phyloP scores from a whole-genome alignment of 1,140 invertebrate genomes.

The Drosophila neocordata region DNA sequence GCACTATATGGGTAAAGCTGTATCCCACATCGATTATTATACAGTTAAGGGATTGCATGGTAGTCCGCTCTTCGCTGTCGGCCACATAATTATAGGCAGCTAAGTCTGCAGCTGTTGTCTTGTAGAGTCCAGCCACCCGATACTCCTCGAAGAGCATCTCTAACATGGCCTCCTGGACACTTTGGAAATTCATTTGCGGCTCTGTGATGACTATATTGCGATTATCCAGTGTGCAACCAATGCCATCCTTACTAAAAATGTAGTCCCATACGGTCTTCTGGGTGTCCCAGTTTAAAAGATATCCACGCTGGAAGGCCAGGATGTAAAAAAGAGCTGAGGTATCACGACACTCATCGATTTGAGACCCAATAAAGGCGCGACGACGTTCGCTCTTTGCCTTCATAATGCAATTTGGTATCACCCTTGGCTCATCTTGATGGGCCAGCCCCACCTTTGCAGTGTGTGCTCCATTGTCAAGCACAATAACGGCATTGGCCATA shows the following conservation, averaged over 20 bases:
- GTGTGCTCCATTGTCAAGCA: constrained; percentile 95
- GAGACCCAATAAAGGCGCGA: constrained; percentile 95
- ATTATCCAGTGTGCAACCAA: constrained; percentile 90
- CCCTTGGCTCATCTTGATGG: constrained; percentile 86
- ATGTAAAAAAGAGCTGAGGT: constrained; percentile 97
- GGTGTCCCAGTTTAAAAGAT: constrained; percentile 97
- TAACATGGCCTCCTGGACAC: constrained; percentile 95
- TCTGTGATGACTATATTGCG: constrained; percentile 95
- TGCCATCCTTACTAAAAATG: constrained; percentile 94
- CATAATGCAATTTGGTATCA: constrained; percentile 97
- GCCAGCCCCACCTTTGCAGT: constrained; percentile 92
- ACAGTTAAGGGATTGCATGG: constrained; percentile 86
- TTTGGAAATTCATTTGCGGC: constrained; percentile 96
- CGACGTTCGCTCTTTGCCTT: constrained; percentile 98
- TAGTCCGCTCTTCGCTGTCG: constrained; percentile 71
- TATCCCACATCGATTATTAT: constrained; percentile 97
- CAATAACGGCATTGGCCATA: constrained; percentile 58
- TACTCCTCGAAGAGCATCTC: constrained; percentile 99
- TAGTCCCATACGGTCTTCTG: constrained; percentile 98
- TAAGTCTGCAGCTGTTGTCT: constrained; percentile 90
- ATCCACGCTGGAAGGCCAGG: constrained; percentile 97
- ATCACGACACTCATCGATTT: constrained; percentile 98
- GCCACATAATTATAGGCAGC: constrained; percentile 87
- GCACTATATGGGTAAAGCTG: constrained; percentile 97
- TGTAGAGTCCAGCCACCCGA: constrained; percentile 92